phyloP scores from a whole-genome alignment of 2,888 invertebrate genomes.

The Hypomecis atomaria region DNA sequence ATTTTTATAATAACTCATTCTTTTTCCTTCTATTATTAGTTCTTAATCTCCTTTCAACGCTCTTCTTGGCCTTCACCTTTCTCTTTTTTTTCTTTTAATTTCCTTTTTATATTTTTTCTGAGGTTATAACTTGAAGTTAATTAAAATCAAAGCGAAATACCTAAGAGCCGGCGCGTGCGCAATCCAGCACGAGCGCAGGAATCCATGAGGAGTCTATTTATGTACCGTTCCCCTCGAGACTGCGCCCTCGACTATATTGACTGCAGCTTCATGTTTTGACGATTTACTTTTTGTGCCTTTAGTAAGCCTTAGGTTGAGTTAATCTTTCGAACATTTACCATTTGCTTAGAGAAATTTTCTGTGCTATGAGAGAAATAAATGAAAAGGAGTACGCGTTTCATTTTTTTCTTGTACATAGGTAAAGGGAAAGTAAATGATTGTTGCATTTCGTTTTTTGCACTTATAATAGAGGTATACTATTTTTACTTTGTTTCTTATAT shows the following conservation, averaged over 20 bases:
- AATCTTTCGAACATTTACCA: constrained; percentile 2
- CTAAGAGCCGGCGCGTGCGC: constrained; percentile 54
- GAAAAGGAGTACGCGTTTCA: no score
- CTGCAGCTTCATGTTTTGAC: constrained; percentile 40
- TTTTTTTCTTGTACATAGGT: not conserved
- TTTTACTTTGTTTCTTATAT: not conserved
- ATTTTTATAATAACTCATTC: no score
- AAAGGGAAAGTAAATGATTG: not conserved
- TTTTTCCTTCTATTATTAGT: no score
- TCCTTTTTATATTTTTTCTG: no score
- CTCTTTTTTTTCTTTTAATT: no score
- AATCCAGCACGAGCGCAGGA: constrained; percentile 57
- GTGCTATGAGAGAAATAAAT: no score
- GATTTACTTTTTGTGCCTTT: constrained; percentile 26
- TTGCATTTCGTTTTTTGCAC: no score
- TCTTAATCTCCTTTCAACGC: no score
- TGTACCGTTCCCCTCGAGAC: constrained; percentile 67
- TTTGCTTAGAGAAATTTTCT: not conserved
- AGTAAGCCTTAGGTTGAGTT: not conserved
- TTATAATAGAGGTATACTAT: no score
- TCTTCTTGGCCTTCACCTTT: no score
- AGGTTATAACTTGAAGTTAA: not conserved
- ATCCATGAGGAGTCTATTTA: constrained; percentile 74
- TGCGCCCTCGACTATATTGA: constrained; percentile 57
- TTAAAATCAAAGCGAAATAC: constrained; percentile 30